phyloP scores from a whole-genome alignment of 2,888 invertebrate species.

The Catocala nupta region DNA sequence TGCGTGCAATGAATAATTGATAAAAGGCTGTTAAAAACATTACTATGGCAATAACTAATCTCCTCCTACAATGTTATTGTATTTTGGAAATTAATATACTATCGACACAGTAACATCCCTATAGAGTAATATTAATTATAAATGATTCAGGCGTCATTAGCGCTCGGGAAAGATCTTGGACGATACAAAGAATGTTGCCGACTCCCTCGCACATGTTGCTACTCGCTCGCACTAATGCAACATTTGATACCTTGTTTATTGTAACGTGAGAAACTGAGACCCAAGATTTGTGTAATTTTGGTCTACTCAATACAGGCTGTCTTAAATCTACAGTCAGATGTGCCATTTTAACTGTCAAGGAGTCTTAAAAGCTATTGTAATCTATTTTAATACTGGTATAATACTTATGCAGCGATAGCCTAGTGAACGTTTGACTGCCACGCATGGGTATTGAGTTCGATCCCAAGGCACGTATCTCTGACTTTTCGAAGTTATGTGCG shows the following conservation, averaged over 20 bases:
- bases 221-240: constrained; percentile 43
- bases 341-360: no score
- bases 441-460: no score
- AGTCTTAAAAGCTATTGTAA: no score
- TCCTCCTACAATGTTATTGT: neutral
- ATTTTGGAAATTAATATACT: neutral
- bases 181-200: constrained; percentile 47
- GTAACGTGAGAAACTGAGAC: constrained; percentile 61
- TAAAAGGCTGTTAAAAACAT: no score
- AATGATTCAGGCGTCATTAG: constrained; percentile 71
- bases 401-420: no score
- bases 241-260: constrained; percentile 55
- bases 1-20: no score
- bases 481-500: no score
- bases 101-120: constrained; percentile 46
- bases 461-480: no score
- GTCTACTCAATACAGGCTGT: constrained; percentile 46
- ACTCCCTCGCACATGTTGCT: constrained; percentile 44
- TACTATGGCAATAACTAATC: no score
- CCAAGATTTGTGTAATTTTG: constrained; percentile 45
- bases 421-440: no score
- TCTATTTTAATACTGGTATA: no score
- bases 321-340: neutral
- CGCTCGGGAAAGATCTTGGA: constrained; percentile 53
- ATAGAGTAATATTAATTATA: constrained; percentile 57